A percentile compares a stretch with the other conserved stretches of the same genome.
phyloP scores from a whole-genome alignment of 1,140 invertebrate genomes.

The Charaxes varanes region DNA sequence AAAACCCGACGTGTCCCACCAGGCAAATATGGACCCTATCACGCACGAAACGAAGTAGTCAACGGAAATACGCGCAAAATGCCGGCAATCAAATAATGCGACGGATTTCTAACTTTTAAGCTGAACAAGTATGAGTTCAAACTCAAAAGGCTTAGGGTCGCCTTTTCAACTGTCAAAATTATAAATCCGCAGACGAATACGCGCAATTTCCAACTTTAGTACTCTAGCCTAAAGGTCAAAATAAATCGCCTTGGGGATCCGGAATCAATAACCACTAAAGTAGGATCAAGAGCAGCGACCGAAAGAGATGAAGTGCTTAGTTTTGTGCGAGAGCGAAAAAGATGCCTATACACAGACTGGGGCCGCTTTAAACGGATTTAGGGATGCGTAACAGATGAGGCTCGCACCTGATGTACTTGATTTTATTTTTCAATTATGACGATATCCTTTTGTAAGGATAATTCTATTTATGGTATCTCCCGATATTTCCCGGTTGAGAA shows the following conservation, averaged over 20 bases:
- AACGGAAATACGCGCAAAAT: conserved; percentile 21
- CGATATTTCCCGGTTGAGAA: no score
- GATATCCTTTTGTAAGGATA: conserved; percentile 28
- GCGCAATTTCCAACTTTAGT: conserved; percentile 32
- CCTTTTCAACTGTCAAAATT: conserved; percentile 44
- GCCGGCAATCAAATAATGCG: conserved; percentile 26
- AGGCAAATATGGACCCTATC: conserved; percentile 45
- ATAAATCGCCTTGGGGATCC: conserved; percentile 17
- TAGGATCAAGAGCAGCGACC: conserved; percentile 47
- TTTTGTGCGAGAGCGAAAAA: conserved; percentile 29
- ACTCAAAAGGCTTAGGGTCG: conserved; percentile 52
- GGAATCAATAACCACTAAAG: conserved; percentile 65
- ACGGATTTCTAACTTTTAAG: conserved; percentile 65
- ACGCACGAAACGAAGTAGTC: conserved; percentile 19
- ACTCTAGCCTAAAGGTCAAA: conserved; percentile 24
- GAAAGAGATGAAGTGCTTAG: conserved; percentile 27
- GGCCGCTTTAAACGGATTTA: conserved; percentile 42
- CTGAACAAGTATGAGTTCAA: conserved; percentile 51
- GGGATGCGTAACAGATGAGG: conserved; percentile 49
- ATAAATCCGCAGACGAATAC: conserved; percentile 19
- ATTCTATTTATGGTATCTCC: conserved; percentile 24
- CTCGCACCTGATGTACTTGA: conserved; percentile 58
- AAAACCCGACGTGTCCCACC: conserved; percentile 37
- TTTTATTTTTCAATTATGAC: conserved; percentile 65
- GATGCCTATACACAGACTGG: conserved; percentile 31